Percentiles rank a stretch among this genome's conserved stretches.
Evolutionary conservation across 2,113 vertebrate species (phyloP).

Genomic region (Erpornis zantholeuca): DNA sequence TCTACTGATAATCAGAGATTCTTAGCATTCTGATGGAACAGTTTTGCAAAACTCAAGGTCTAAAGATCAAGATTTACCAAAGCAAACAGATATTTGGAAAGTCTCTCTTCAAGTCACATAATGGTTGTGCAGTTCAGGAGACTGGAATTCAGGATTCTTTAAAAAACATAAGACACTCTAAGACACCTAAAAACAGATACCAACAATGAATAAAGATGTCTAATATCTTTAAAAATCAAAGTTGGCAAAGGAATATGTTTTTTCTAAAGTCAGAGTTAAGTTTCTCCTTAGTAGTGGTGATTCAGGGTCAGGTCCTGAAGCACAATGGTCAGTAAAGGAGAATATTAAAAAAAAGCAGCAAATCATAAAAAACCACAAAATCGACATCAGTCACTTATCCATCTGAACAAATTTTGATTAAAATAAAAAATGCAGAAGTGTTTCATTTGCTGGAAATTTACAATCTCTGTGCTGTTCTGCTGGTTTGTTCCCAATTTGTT

Average conservation of each 20-base stretch:
- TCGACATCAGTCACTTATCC: neutral
- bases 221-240: neutral
- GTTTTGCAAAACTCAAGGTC: neutral
- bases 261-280: neutral
- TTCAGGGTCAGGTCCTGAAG: neutral
- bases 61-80: neutral
- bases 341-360: neutral
- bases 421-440: neutral
- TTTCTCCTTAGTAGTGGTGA: neutral
- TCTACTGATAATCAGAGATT: neutral
- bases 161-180: neutral
- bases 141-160: neutral
- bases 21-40: neutral
- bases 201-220: neutral
- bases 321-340: neutral
- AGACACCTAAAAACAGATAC: neutral
- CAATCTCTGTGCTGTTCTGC: neutral
- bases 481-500: neutral
- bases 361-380: neutral
- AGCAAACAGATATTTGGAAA: neutral
- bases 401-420: neutral
- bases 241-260: neutral
- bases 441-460: slow-evolving; percentile 7
- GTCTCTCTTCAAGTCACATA: neutral
- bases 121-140: neutral